Evolutionary conservation across 2,797 vertebrate species (phyloP).

Genomic region (Sebastes cheni): DNA sequence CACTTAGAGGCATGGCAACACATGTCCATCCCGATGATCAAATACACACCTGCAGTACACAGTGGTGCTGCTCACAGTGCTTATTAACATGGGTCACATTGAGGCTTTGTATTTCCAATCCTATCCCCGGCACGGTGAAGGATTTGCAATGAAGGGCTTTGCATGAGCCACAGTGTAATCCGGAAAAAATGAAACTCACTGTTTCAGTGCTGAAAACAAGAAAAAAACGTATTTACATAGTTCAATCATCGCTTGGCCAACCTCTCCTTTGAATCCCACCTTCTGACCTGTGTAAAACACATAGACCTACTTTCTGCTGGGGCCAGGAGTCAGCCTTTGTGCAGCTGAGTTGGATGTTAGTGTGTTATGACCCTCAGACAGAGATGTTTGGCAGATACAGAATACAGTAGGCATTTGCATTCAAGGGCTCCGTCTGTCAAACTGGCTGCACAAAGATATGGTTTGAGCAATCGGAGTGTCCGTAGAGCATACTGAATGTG

Average conservation of each 20-base stretch:
- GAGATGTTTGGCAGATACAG: slow-evolving; percentile 17
- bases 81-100: slow-evolving; percentile 13
- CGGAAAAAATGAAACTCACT: neutral
- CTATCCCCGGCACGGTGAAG: neutral
- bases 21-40: neutral
- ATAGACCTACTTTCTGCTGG: neutral
- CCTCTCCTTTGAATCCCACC: neutral
- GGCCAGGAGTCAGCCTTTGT: neutral
- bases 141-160: slow-evolving; percentile 26
- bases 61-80: neutral
- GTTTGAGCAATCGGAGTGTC: slow-evolving; percentile 5
- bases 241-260: neutral
- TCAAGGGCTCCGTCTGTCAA: neutral
- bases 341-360: neutral
- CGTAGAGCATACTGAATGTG: neutral
- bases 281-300: slow-evolving; percentile 4
- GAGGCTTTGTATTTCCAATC: slow-evolving; percentile 1
- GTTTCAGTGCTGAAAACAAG: neutral
- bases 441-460: neutral
- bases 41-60: neutral
- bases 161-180: neutral
- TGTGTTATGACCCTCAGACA: neutral
- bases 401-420: slow-evolving; percentile 29
- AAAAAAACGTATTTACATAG: neutral
- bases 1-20: neutral